phyloP scores from a whole-genome alignment of 2,888 invertebrate genomes.

The Agonopterix alstromeriana region DNA sequence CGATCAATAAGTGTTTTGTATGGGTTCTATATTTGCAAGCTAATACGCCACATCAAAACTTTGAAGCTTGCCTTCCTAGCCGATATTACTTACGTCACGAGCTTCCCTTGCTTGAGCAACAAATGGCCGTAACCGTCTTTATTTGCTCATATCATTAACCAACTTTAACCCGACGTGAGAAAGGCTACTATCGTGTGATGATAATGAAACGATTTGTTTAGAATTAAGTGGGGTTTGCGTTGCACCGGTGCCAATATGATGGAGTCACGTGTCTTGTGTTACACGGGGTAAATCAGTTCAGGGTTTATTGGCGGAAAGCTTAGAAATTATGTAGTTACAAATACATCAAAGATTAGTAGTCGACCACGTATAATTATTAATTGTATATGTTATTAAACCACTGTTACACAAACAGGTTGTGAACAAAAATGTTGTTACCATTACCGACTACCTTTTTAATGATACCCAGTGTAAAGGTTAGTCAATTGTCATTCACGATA shows the following conservation, averaged over 20 bases:
- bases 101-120: conserved; percentile 9
- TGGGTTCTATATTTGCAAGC: conserved; percentile 73
- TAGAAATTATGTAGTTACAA: conserved; percentile 24
- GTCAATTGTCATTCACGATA: no score
- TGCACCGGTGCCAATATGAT: conserved; percentile 33
- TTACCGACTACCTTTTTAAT: no score
- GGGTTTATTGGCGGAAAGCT: conserved; percentile 29
- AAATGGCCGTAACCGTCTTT: not conserved
- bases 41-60: conserved; percentile 70
- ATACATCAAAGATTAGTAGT: conserved; percentile 11
- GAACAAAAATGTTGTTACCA: no score
- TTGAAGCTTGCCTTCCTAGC: conserved; percentile 48
- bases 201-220: conserved; percentile 13
- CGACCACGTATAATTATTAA: no score
- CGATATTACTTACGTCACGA: conserved; percentile 56
- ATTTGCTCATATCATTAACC: conserved; percentile 13
- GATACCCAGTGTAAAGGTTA: no score
- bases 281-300: conserved; percentile 43
- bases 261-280: conserved; percentile 50
- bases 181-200: conserved; percentile 5
- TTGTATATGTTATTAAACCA: no score
- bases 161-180: conserved; percentile 13
- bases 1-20: conserved; percentile 75
- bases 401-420: no score
- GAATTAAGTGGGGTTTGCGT: conserved; percentile 15